phyloP scores from a whole-genome alignment of 2,113 vertebrate species.

The Gallinago jamesoni region DNA sequence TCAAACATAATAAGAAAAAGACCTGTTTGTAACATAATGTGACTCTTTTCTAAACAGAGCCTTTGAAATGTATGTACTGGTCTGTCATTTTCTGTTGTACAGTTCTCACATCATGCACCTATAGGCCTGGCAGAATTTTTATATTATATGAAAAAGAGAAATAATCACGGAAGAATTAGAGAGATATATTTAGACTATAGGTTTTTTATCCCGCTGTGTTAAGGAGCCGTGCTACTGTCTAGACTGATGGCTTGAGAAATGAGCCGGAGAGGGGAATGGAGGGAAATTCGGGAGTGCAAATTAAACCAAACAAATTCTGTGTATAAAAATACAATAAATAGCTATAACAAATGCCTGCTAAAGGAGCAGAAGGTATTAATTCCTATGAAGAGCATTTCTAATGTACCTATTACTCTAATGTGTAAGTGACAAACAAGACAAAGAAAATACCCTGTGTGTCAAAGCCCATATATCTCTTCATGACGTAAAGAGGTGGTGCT shows the following conservation, averaged over 20 bases:
- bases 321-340: background rate
- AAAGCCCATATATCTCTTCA: constrained; percentile 58
- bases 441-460: constrained; percentile 61
- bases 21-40: constrained; percentile 60
- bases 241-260: constrained; percentile 33
- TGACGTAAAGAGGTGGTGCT: constrained; percentile 62
- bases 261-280: constrained; percentile 1
- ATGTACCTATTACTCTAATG: constrained; percentile 61
- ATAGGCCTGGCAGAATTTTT: constrained; percentile 6
- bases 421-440: constrained; percentile 60
- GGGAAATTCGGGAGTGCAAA: constrained; percentile 11
- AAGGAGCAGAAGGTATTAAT: constrained; percentile 47
- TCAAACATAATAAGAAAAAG: constrained; percentile 26
- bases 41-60: constrained; percentile 45
- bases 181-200: background rate
- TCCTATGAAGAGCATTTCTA: constrained; percentile 55
- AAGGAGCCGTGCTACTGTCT: constrained; percentile 8
- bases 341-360: constrained; percentile 29
- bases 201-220: constrained; percentile 21
- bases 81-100: constrained; percentile 17
- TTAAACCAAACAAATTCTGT: constrained; percentile 28
- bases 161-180: background rate
- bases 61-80: constrained; percentile 37
- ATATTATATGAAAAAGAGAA: background rate
- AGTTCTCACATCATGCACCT: background rate